These are phyloP conservation scores for Chelon auratus DNA, from an alignment of 2,797 vertebrate species.

Conservation along the genomic window DNA sequence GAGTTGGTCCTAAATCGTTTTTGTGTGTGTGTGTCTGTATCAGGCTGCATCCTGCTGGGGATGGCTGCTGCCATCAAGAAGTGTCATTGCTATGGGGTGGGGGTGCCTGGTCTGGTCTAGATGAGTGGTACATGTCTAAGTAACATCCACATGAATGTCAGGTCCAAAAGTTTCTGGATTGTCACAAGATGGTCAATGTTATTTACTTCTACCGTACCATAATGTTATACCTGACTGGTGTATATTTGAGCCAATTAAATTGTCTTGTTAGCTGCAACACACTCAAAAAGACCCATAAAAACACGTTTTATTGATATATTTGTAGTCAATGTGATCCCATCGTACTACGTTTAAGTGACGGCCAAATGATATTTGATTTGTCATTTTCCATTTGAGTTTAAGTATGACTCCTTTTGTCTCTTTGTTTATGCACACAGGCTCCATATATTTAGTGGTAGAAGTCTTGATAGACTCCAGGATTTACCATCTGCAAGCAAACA, in stretches of 20 bases:
- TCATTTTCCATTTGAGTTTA: slow-evolving; percentile 4
- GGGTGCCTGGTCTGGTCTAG: too few relatives aligned
- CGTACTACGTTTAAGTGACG: slow-evolving; percentile 6
- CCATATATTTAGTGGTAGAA: slow-evolving; percentile 7
- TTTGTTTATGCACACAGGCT: slow-evolving; percentile 5
- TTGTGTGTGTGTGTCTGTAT: too few relatives aligned
- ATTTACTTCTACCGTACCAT: too few relatives aligned
- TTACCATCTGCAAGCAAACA: slow-evolving; percentile 14
- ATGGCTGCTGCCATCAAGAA: too few relatives aligned
- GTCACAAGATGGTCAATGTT: too few relatives aligned
- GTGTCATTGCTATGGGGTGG: too few relatives aligned
- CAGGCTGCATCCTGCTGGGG: too few relatives aligned
- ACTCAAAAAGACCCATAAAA: slow-evolving; percentile 8
- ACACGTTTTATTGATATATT: slow-evolving; percentile 5
- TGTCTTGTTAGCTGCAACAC: slow-evolving; percentile 19
- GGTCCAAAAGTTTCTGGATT: too few relatives aligned
- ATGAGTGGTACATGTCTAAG: too few relatives aligned
- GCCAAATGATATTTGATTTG: slow-evolving; percentile 2
- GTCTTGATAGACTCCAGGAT: slow-evolving; percentile 13
- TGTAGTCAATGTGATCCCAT: background rate
- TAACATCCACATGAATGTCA: too few relatives aligned
- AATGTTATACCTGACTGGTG: background rate
- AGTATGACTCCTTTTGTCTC: slow-evolving; percentile 8
- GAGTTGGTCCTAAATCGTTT: too few relatives aligned
- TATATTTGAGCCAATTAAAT: slow-evolving; percentile 15